Base-by-base conservation (phyloP, 2,113 vertebrate genomes). In the Turdus rufiventris region DNA sequence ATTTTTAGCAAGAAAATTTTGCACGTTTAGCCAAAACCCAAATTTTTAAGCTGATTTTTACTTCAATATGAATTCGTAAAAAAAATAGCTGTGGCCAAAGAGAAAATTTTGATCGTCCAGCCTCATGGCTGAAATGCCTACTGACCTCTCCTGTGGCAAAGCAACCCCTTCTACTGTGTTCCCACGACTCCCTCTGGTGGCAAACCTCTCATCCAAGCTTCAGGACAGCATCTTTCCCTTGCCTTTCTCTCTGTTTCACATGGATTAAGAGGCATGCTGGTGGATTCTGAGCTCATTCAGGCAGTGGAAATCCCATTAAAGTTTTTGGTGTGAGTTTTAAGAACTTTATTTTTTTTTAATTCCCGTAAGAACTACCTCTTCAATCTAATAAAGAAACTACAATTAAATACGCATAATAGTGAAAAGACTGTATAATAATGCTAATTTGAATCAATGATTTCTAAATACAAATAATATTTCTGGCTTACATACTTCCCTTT, bases 121-220 rank as follows among this genome's bases (percentile, higher is more conserved):
- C 19, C n/a, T 51, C 36, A 8, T 28, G 40, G n/a, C 53, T 68
- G 48, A 88, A 93, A 84, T 61, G 80, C 2, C 48, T 42, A 16
- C 88, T 91, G 54, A 88, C 91, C 72, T 57, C 81, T 71, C 26
- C 65, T 31, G 72, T 40, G 71, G 54, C 76, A 87, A 26, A 51
- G 76, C 33, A 56, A 9, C 50, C 26, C 60, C 73, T 43, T 84
- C 21, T 96, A 91, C 57, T 45, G 72, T 60, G 97, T 97, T 97
- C 97, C 87, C 74, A 93, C 77, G 48, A 95, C 97, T 98, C 97
- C 97, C 97, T 98, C 97, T 98, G 97, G 96, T 98, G 97, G 97
- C 89, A 96, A 96, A 91, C 28, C 20, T 77, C 84, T 79, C 56
- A 66, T 81, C 60, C 80, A 43, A 68, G 53, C 34, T 18, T 38